phyloP scores from a whole-genome alignment of 2,888 invertebrate species.

The Poecilobothrus nobilitatus region DNA sequence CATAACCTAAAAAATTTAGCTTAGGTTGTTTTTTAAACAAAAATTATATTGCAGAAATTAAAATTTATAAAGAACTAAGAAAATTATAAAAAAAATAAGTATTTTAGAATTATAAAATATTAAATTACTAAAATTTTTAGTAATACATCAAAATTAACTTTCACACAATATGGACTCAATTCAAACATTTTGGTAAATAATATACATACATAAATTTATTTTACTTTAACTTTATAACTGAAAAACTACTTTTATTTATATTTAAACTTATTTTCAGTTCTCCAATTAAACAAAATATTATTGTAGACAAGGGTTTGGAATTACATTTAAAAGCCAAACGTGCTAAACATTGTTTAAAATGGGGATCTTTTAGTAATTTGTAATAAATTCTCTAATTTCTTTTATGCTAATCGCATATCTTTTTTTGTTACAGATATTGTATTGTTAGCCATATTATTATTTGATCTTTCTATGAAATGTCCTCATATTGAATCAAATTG shows the following conservation, averaged over 20 bases:
- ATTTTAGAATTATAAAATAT: no score
- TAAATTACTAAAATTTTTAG: no score
- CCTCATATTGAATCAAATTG: slow-evolving; percentile 30
- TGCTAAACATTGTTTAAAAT: slow-evolving; percentile 34
- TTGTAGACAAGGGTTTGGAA: slow-evolving; percentile 33
- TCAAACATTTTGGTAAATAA: not conserved
- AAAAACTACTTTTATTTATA: no score
- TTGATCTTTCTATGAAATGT: slow-evolving; percentile 37
- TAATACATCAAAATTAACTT: no score
- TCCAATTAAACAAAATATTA: slow-evolving; percentile 27
- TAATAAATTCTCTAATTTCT: no score
- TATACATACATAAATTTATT: no score
- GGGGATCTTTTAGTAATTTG: slow-evolving; percentile 31
- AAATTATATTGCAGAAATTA: no score
- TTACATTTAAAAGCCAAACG: slow-evolving; percentile 30
- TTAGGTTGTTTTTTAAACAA: no score
- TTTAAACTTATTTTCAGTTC: slow-evolving; percentile 25
- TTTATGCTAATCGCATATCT: not conserved
- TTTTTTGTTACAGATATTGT: slow-evolving; percentile 23
- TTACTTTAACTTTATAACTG: no score
- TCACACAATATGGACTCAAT: not conserved
- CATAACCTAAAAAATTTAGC: no score
- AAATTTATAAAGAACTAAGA: no score
- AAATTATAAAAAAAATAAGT: no score
- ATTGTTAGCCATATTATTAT: slow-evolving; percentile 31